phyloP scores from a whole-genome alignment of 2,113 vertebrate genomes.

The Opisthocomus hoazin region DNA sequence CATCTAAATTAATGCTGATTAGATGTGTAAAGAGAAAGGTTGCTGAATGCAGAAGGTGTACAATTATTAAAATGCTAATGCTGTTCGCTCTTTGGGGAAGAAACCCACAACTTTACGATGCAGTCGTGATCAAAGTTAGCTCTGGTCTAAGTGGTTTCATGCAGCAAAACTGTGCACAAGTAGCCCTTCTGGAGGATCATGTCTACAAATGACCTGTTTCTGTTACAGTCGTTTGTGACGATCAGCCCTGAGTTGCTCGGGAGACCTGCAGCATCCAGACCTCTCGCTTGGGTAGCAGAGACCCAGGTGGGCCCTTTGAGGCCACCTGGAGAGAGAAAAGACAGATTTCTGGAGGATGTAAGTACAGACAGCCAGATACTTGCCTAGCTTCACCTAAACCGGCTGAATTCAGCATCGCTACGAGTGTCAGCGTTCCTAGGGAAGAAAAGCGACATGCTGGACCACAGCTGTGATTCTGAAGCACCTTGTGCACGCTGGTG shows the following conservation, averaged over 20 bases:
- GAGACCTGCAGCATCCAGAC: neutral
- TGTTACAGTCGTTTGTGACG: neutral
- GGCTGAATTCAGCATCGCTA: constrained; percentile 7
- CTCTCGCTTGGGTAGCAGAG: neutral
- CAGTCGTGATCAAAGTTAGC: neutral
- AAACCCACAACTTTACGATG: neutral
- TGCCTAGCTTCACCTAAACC: neutral
- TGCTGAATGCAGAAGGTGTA: neutral
- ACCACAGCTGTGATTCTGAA: constrained; percentile 11
- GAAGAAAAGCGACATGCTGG: neutral
- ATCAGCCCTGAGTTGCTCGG: neutral
- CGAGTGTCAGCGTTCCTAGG: neutral
- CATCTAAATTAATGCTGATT: constrained; percentile 31
- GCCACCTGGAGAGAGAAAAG: constrained; percentile 13
- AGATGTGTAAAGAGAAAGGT: neutral
- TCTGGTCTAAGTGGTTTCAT: neutral
- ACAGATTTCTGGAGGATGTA: neutral
- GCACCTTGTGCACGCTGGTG: neutral
- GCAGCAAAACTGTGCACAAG: neutral
- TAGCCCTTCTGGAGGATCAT: neutral
- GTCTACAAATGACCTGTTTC: neutral
- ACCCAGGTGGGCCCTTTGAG: neutral
- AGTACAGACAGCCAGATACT: neutral
- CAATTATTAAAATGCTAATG: neutral
- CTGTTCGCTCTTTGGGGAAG: neutral